Base-by-base conservation (phyloP, 1,140 invertebrate species). In the Magallana gigas region DNA sequence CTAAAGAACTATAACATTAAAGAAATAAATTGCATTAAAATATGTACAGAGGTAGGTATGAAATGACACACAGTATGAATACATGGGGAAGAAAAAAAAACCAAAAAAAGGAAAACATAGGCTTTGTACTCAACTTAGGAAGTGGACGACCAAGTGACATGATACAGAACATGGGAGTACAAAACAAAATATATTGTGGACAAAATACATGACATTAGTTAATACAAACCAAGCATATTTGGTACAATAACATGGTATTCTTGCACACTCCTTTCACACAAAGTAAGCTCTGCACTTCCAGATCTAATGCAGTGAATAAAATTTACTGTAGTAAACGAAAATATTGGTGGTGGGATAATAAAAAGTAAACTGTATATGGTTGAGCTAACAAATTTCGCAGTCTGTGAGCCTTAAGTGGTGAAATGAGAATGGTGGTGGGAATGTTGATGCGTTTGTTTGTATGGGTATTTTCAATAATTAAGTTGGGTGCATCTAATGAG, bases 391-490 rank as follows among this genome's bases (percentile, higher is more conserved):
- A 48, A 48, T 48, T 48, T 48, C 36, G 36, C 36, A 80, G 71
- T 23, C 71, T 23, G n/a, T 80, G 23, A 11, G 71, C 71, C 36
- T 80, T 80, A 23, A 80, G 36, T 29, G 71, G 71, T 80, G 71
- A n/a, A 18, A 80, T 80, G 18, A 11, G 23, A 80, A 80, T 80
- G 71, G 14, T 80, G 14, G 71, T 80, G 11, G n/a, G 71, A 0
- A 80, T 80, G 36, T 80, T 80, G 71, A 80, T 18, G 11, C 18
- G 8, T 80, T 80, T 80, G 16, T 83, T 83, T 48, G 81, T 83
- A 83, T 36, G 81, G 12, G 16, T 57, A 14, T 48, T 48, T 48
- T 14, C 18, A 48, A 83, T 48, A n/a, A 14, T 57, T 2, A 48
- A 48, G 29, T 83, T 36, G 12, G 14, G 57, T n/a, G 82, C n/a